These are phyloP conservation scores for Spilosoma lubricipeda DNA, from an alignment of 2,888 invertebrate genomes.

Conservation along the genomic window DNA sequence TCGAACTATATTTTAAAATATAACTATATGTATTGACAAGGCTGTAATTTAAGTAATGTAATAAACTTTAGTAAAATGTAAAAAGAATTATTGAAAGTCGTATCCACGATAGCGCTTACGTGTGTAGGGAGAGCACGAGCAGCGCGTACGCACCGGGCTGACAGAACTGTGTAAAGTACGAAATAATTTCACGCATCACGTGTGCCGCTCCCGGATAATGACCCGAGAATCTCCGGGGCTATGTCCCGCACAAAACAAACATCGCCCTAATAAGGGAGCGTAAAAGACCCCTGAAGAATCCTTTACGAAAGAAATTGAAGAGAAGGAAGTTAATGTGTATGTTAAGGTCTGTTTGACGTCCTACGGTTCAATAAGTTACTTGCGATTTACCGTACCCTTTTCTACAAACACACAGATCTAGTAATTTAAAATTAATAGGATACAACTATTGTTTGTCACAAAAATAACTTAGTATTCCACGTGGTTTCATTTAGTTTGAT, in stretches of 20 bases:
- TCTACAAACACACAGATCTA: not conserved
- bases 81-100: constrained; percentile 16
- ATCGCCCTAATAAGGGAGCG: constrained; percentile 72
- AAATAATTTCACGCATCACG: constrained; percentile 87
- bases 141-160: constrained; percentile 76
- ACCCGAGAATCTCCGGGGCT: constrained; percentile 72
- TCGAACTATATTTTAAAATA: too few relatives aligned
- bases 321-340: constrained; percentile 45
- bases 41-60: not conserved
- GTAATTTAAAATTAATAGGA: not conserved
- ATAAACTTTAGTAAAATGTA: not conserved
- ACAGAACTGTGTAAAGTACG: constrained; percentile 83
- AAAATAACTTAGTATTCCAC: not conserved
- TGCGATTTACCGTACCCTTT: not conserved
- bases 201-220: constrained; percentile 81
- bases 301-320: constrained; percentile 60
- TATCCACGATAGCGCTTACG: constrained; percentile 61
- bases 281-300: constrained; percentile 62
- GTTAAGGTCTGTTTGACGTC: constrained; percentile 43
- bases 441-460: not conserved
- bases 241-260: constrained; percentile 76
- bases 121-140: constrained; percentile 49
- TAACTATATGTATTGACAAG: too few relatives aligned
- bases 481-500: too few relatives aligned
- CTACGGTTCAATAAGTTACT: not conserved